A percentile compares a stretch with the other conserved stretches of the same genome.
Conservation (phyloP, 1,140 invertebrate genomes). For the Spodoptera litura region DNA sequence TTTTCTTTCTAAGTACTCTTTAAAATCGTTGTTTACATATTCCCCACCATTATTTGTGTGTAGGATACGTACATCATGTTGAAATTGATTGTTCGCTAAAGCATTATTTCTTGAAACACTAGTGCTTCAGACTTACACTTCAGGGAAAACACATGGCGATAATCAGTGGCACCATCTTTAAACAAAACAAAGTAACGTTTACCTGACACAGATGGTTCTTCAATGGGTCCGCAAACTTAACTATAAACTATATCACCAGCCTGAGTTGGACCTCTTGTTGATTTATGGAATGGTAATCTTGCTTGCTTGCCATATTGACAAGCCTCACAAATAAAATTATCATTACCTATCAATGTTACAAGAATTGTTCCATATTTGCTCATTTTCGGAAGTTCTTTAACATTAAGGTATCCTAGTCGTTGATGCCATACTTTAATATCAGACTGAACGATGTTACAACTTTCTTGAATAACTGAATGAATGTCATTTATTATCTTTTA, state of each 20-base stretch:
- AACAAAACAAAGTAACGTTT: constrained; percentile 52
- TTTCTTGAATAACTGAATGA: no score
- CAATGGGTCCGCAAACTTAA: no score
- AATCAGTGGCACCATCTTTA: constrained; percentile 50
- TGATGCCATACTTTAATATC: no score
- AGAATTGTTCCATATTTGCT: constrained; percentile 45
- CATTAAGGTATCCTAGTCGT: constrained; percentile 51
- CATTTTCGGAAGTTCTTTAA: constrained; percentile 58
- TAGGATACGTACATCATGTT: constrained; percentile 41
- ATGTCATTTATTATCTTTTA: no score
- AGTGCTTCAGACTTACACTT: constrained; percentile 45
- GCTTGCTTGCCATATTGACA: constrained; percentile 56
- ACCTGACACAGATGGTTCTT: not conserved
- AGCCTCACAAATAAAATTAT: constrained; percentile 55
- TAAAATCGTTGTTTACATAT: constrained; percentile 52
- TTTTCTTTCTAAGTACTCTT: constrained; percentile 33
- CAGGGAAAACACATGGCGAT: constrained; percentile 45
- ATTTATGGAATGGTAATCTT: constrained; percentile 15
- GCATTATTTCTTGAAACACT: constrained; percentile 46
- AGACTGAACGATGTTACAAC: no score
- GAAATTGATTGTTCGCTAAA: constrained; percentile 50
- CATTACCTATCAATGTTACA: constrained; percentile 36
- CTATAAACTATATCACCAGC: no score
- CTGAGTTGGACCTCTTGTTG: no score
- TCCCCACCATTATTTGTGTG: constrained; percentile 53